A percentile compares a stretch with the other conserved stretches of the same genome.
Conservation (phyloP, 2,113 vertebrate genomes). For the Desmodus rotundus region DNA sequence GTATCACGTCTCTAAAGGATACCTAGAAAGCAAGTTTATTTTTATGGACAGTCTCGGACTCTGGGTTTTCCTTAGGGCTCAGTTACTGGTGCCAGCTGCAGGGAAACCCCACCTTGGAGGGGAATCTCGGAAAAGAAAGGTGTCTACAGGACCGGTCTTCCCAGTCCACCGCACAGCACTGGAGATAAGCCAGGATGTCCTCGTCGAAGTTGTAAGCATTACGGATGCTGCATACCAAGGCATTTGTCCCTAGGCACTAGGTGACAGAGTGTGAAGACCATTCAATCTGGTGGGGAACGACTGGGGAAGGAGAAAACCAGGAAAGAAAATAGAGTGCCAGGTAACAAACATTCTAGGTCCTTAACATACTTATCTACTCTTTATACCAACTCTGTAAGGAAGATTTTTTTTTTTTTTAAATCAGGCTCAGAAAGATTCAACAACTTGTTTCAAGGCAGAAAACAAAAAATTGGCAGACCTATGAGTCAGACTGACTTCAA, state of each 20-base stretch:
- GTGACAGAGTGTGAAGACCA: background rate
- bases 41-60: background rate
- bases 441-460: background rate
- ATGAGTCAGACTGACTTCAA: background rate
- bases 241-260: background rate
- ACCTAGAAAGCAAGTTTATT: background rate
- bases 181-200: background rate
- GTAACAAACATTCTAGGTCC: background rate
- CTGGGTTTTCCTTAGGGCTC: background rate
- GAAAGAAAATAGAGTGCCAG: background rate
- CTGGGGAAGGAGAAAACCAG: background rate
- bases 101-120: background rate
- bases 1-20: background rate
- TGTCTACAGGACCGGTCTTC: background rate
- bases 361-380: background rate
- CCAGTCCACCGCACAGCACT: background rate
- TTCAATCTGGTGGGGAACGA: background rate
- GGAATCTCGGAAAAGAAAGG: background rate
- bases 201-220: too few species aligned
- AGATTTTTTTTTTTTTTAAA: background rate
- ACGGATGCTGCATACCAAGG: background rate
- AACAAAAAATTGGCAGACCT: background rate
- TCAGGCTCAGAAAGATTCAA: constrained; percentile 1
- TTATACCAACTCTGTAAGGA: background rate
- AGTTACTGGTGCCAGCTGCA: background rate